Evolutionary conservation across 37 sponge, comb jelly and placozoan genomes (phyloP), one percentile per base, ranked within the genome.

Genomic region (Theonella swinhoei): DNA sequence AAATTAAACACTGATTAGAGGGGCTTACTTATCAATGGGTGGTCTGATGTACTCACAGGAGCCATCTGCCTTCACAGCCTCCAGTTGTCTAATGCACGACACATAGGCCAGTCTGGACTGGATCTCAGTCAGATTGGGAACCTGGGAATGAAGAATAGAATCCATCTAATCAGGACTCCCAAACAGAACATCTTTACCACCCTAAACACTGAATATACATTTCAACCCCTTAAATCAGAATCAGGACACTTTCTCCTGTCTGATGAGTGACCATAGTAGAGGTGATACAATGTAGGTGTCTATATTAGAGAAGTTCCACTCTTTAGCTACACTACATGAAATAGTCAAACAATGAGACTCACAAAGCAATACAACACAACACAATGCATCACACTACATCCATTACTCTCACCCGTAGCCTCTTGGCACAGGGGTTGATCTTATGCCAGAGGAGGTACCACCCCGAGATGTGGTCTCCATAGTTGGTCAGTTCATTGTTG

Each of bases 41-140:
- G 93, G 95, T 42, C 98, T 71, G 33, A 97, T 88, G 78, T 97
- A 94, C 29, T 92, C 90, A 64, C 93, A 92, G 39, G 74, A 75
- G 25, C 70, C 88, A 35, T 79, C 82, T 1, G 68, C 26, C 79
- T 92, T 92, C 42, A 95, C 90, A 29, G 69, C 69, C 33, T 96
- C 96, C 70, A 98, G 79, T 70, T 95, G 96, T 22, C 96, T 70
- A 23, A 90, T 90, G 62, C 94, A 95, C 20, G 96, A 91, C 39
- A 95, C 96, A 79, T 92, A 98, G 17, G 98, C 96, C 68, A 98
- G 76, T 34, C 94, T 60, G 19, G 90, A 80, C 81, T 98, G 98
- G 20, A 98, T 91, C 82, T 98, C 98, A 2, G 94, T 88, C 86
- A 98, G 42, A 70, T 88, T 83, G 30, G 94, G 97, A 4, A 95